phyloP scores from a whole-genome alignment of 2,888 invertebrate genomes.

The Pristionchus exspectatus region DNA sequence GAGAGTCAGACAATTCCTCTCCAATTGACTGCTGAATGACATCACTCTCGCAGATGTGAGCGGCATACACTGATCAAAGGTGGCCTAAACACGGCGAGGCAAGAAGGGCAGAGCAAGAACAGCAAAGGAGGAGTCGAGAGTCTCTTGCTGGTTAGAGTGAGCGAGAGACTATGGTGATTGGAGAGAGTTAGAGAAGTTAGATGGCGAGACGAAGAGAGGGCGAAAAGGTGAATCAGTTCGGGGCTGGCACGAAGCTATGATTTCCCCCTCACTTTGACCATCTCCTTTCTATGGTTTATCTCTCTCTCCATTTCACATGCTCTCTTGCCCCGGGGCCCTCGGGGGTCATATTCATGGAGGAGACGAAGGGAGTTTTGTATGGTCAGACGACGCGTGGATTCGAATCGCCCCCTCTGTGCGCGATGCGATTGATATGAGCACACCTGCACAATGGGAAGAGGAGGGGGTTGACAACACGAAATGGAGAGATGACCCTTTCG shows the following conservation, averaged over 20 bases:
- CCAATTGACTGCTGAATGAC: not conserved
- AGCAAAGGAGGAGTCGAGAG: not conserved
- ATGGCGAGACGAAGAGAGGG: not conserved
- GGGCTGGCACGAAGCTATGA: conserved; percentile 30
- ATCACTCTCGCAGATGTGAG: not conserved
- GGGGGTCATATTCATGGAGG: conserved; percentile 10
- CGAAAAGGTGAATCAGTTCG: conserved; percentile 22
- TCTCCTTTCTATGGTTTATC: not conserved
- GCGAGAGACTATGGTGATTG: no score
- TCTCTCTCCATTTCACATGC: not conserved
- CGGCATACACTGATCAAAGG: not conserved
- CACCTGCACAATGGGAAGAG: conserved; percentile 2
- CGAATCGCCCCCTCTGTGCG: no score
- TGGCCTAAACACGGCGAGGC: not conserved
- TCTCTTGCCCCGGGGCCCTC: not conserved
- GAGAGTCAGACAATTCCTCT: no score
- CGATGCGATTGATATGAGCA: not conserved
- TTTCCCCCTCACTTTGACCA: conserved; percentile 26
- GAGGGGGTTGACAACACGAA: not conserved
- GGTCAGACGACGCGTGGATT: conserved; percentile 9
- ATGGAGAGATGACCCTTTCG: conserved; percentile 30
- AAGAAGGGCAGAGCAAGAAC: conserved; percentile 4
- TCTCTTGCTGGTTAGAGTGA: no score
- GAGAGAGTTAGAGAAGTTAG: not conserved
- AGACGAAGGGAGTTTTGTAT: conserved; percentile 1